These are phyloP conservation scores for Andinoacara biseriatus DNA, from an alignment of 2,113 vertebrate genomes.

Conservation along the genomic window DNA sequence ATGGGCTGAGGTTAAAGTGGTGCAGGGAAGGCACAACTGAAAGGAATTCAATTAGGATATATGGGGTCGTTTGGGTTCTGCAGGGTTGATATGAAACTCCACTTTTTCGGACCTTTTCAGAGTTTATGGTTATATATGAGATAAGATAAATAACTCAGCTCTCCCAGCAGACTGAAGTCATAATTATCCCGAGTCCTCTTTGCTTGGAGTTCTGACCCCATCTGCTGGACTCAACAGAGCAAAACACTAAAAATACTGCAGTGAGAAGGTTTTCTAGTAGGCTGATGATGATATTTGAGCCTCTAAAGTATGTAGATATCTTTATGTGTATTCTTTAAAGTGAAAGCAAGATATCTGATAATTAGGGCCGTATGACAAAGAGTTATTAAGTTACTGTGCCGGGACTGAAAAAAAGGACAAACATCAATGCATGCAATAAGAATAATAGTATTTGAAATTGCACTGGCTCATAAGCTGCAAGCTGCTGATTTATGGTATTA, in stretches of 20 bases:
- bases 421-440: background rate
- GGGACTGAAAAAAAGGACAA: background rate
- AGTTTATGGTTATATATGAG: background rate
- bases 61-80: slow-evolving; percentile 26
- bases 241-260: background rate
- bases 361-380: background rate
- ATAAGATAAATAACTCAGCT: background rate
- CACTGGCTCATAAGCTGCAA: background rate
- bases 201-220: slow-evolving; percentile 46
- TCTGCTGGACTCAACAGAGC: slow-evolving; percentile 55
- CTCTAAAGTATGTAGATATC: background rate
- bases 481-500: slow-evolving; percentile 10
- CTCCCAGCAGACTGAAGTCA: background rate
- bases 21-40: slow-evolving; percentile 6
- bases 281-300: background rate
- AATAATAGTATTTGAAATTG: background rate
- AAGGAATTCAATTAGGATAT: slow-evolving; percentile 40
- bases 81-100: background rate
- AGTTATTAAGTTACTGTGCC: background rate
- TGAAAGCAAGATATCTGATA: background rate
- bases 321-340: background rate
- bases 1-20: slow-evolving; percentile 9
- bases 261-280: background rate
- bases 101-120: background rate
- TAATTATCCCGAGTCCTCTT: background rate